Evolutionary conservation across 2,113 vertebrate genomes (phyloP).

Genomic region (Elanoides forficatus): DNA sequence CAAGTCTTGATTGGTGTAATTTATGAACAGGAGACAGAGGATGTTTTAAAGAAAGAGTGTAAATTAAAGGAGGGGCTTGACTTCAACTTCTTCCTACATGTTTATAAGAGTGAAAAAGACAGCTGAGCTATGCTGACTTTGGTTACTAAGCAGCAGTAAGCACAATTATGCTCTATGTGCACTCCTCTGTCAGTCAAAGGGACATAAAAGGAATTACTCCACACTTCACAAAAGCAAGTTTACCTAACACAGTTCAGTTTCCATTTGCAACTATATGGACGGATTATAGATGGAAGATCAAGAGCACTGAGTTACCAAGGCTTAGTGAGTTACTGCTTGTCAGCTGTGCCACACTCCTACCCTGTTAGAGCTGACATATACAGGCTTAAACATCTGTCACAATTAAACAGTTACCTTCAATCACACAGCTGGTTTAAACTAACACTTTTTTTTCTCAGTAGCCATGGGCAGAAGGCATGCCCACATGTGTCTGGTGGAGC

Average conservation of each 20-base stretch:
- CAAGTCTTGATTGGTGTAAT: background rate
- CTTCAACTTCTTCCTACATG: background rate
- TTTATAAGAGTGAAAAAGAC: background rate
- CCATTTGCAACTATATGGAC: background rate
- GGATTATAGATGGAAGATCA: background rate
- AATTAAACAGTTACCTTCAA: background rate
- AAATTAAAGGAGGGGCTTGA: background rate
- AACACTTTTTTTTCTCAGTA: background rate
- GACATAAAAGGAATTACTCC: background rate
- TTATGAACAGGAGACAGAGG: background rate
- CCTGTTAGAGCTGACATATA: background rate
- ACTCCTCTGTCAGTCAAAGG: background rate
- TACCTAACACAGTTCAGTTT: background rate
- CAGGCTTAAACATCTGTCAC: background rate
- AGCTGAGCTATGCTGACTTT: background rate
- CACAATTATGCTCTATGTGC: accelerated
- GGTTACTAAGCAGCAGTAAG: background rate
- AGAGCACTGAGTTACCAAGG: background rate
- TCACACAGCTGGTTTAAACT: background rate
- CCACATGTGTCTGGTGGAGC: accelerated
- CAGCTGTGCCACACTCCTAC: background rate
- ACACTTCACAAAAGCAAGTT: background rate
- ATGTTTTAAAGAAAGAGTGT: background rate
- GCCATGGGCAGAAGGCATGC: background rate
- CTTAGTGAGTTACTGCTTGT: background rate